These are phyloP conservation scores for Melanotaenia nigrans DNA, from an alignment of 2,797 vertebrate species.

Conservation along the genomic window DNA sequence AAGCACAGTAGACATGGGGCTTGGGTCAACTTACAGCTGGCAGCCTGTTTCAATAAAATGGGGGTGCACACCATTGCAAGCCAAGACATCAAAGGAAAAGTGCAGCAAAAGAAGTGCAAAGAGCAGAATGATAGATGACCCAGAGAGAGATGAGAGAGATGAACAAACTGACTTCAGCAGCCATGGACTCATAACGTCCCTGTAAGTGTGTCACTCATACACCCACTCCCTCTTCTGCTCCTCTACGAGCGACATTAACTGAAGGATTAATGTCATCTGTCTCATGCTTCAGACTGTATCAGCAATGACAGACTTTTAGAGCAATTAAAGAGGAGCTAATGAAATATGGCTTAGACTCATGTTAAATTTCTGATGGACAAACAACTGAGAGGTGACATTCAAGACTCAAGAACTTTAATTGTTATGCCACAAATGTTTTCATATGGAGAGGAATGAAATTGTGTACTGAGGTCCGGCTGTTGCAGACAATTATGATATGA, in stretches of 20 bases:
- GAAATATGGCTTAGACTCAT: conserved; percentile 17
- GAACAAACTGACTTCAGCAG: conserved; percentile 45
- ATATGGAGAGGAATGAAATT: not conserved
- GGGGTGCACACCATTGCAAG: conserved; percentile 15
- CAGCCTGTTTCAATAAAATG: conserved; percentile 43
- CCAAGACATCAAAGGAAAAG: conserved; percentile 57
- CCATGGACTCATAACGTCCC: conserved; percentile 56
- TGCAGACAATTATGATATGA: too few species aligned
- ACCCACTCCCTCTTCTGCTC: conserved; percentile 44
- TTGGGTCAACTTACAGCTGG: conserved; percentile 31
- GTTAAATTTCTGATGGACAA: not conserved
- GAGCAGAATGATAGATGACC: conserved; percentile 48
- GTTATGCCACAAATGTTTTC: not conserved
- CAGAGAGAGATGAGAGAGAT: conserved; percentile 33
- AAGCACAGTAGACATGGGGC: conserved; percentile 27
- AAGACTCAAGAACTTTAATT: too few species aligned
- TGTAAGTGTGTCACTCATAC: conserved; percentile 67
- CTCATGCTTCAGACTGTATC: conserved; percentile 25
- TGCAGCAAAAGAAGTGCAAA: conserved; percentile 35
- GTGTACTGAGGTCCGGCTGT: too few species aligned
- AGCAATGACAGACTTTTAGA: conserved; percentile 24
- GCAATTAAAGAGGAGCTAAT: conserved; percentile 28
- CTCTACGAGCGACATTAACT: conserved; percentile 57
- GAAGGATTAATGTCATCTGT: conserved; percentile 65
- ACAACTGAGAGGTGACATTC: not conserved